phyloP scores from a whole-genome alignment of 2,113 vertebrate species.

The Serilophus lunatus region DNA sequence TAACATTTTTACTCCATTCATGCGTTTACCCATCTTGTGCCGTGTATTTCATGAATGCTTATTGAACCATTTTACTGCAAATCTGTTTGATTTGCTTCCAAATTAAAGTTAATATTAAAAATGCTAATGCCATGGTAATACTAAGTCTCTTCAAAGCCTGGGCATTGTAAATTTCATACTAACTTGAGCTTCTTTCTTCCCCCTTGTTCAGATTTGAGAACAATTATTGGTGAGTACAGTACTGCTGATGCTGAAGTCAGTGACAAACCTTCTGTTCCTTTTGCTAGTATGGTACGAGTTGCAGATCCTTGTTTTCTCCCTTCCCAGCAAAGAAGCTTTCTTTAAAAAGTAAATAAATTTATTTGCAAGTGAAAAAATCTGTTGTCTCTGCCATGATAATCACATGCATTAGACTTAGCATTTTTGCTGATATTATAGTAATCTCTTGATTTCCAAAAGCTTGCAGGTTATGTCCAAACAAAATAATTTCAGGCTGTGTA shows the following conservation, averaged over 20 bases:
- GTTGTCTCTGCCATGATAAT: not conserved
- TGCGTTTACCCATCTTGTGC: not conserved
- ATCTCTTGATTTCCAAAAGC: not conserved
- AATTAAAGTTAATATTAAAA: not conserved
- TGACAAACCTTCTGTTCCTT: not conserved
- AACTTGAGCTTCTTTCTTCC: not conserved
- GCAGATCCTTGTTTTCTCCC: not conserved
- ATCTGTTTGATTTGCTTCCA: not conserved
- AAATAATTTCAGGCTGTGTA: too few species aligned
- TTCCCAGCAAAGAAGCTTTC: not conserved
- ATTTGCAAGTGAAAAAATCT: not conserved
- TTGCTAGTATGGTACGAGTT: not conserved
- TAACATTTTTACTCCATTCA: conserved; percentile 9
- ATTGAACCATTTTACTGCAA: not conserved
- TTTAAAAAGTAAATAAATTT: not conserved
- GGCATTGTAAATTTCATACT: not conserved
- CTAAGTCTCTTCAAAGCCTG: not conserved
- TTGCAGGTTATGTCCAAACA: not conserved
- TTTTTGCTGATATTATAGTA: not conserved
- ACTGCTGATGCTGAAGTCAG: not conserved
- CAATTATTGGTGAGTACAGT: not conserved
- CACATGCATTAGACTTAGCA: not conserved
- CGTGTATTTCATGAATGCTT: not conserved
- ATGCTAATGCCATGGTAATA: not conserved
- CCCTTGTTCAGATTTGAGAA: not conserved